These are phyloP conservation scores for Phrynosoma blainvillii DNA, from an alignment of 2,113 vertebrate genomes.

Conservation along the genomic window DNA sequence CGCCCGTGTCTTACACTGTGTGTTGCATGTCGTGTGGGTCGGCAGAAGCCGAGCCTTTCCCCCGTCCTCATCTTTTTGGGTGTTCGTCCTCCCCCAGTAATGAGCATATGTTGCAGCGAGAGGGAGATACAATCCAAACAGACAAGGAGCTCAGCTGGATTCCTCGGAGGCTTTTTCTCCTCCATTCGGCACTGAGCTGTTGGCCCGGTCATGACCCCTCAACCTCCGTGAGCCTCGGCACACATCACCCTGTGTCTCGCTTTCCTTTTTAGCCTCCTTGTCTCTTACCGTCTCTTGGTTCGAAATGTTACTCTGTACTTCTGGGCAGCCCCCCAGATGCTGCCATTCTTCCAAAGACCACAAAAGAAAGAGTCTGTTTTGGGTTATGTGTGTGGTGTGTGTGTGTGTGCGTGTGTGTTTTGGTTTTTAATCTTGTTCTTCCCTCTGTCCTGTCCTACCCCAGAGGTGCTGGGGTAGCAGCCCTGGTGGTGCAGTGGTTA, in stretches of 20 bases:
- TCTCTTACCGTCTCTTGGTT: constrained; percentile 11
- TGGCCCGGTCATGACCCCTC: background rate
- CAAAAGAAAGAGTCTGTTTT: background rate
- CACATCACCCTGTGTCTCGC: background rate
- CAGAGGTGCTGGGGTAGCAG: too few species aligned
- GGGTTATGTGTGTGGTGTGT: too few species aligned
- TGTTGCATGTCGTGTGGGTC: background rate
- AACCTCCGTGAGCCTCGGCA: background rate
- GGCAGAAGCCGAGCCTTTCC: background rate
- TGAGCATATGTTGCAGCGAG: background rate
- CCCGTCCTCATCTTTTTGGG: background rate
- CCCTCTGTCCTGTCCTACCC: background rate
- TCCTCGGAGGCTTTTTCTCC: background rate
- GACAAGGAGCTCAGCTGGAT: background rate
- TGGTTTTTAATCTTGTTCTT: background rate
- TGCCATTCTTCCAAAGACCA: background rate
- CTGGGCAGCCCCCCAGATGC: background rate
- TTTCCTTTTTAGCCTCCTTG: background rate
- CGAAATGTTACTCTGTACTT: background rate
- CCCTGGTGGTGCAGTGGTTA: background rate
- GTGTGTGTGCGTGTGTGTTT: background rate
- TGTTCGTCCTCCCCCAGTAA: background rate
- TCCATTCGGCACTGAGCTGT: background rate
- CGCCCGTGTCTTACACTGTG: background rate
- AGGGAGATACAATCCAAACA: background rate